Base-by-base conservation (phyloP, 2,888 invertebrate species). In the Spicauda simplicius region DNA sequence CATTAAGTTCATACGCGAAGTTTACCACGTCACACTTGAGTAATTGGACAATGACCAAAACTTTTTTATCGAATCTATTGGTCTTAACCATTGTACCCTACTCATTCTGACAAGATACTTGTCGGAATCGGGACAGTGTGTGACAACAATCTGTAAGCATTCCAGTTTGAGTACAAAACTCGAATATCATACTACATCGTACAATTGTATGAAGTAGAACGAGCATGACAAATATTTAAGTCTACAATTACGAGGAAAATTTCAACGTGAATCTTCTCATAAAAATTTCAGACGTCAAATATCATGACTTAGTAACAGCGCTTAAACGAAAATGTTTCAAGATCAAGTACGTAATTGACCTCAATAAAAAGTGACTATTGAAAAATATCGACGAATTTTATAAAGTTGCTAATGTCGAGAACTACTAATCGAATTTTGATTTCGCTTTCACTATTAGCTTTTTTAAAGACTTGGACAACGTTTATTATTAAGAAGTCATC, bases 401-500 rank as follows among this genome's bases (percentile, higher is more conserved):
- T 20, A 58, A 58, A 57, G 52, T 58, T 65, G 25, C 52, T 48
- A 54, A 59, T 54, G 65, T 53, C n/a, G 20, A 41, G 41, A 37
- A 48, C n/a, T 54, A 25, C 48, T 65, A 59, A 59, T 59, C 65
- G 65, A 65, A 65, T 59, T 65, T 54, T 65, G 65, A 65, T 65
- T 54, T 45, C 65, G 25, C n/a, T 65, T 54, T 54, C 54, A 45
- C 6, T 45, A 11, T 45, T 45, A 11, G n/a, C n/a, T 45, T n/a
- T 45, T 12, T n/a, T 45, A n/a, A 41, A 14, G 3, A 45, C n/a
- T n/a, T 45, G 37, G 12, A 12, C 11, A 45, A n/a, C 1, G n/a
- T 45, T 45, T 5, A 6, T 45, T n/a, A n/a, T n/a, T 41, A n/a
- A n/a, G 14, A 41, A 14, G 25, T 25, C 25, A n/a, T n/a, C 5